Percentiles rank a stretch among this genome's conserved stretches.
phyloP scores from a whole-genome alignment of 2,113 vertebrate species.

The Mormoops blainvillei region DNA sequence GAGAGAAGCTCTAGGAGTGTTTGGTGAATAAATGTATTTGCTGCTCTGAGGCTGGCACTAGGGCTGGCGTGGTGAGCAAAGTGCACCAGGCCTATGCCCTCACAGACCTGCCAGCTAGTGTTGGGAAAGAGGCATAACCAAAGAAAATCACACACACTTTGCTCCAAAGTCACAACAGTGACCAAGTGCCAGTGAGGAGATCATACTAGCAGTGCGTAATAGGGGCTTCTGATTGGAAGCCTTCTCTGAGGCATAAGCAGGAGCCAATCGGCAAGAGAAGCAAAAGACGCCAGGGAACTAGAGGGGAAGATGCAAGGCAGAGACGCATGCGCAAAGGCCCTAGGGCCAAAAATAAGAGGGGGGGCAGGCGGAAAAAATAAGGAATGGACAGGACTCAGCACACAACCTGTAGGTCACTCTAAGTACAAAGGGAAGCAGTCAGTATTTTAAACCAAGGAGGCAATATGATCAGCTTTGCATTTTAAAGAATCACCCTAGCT shows the following conservation, averaged over 20 bases:
- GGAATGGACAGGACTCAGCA: not conserved
- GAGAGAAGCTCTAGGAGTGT: not conserved
- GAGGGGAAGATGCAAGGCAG: not conserved
- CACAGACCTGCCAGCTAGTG: not conserved
- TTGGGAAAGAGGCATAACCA: not conserved
- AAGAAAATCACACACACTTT: not conserved
- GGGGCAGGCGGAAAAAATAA: accelerated
- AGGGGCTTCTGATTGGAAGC: not conserved
- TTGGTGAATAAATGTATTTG: no score
- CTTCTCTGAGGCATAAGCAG: not conserved
- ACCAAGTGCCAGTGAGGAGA: not conserved
- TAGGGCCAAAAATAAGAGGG: not conserved
- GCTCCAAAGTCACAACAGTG: not conserved
- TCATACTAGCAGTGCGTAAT: accelerated
- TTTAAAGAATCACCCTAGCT: not conserved
- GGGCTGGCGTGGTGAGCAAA: not conserved
- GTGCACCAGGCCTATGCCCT: accelerated
- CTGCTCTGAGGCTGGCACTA: not conserved
- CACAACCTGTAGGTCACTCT: accelerated
- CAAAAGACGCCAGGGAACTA: not conserved
- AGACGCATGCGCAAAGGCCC: not conserved
- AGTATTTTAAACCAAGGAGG: not conserved
- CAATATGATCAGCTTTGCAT: not conserved
- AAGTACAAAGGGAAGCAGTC: not conserved
- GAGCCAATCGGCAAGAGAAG: not conserved